Conservation (phyloP, 2,113 vertebrate species). For the Ranitomeya variabilis region DNA sequence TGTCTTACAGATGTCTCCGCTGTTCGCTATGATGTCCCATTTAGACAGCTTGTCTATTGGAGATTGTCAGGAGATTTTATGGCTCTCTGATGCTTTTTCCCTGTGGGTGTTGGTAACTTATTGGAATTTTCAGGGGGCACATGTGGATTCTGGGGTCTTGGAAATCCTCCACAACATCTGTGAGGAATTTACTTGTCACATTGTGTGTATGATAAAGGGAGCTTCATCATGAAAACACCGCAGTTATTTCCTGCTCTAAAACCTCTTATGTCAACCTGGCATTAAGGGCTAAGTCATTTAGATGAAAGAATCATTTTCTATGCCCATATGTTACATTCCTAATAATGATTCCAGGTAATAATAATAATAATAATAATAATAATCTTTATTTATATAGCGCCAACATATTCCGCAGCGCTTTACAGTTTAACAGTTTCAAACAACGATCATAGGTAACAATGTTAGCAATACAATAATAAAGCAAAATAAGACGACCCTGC, state of each 20-base stretch:
- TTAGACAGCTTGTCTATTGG: conserved; percentile 14
- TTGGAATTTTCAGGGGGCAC: conserved; percentile 55
- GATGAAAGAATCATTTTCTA: neutral
- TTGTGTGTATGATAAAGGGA: conserved; percentile 34
- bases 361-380: too few species aligned
- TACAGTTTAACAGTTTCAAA: too few species aligned
- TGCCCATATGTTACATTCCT: neutral
- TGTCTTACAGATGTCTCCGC: neutral
- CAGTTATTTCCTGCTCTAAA: conserved; percentile 48
- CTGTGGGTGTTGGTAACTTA: conserved; percentile 24
- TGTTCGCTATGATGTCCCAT: neutral
- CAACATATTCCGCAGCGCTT: too few species aligned
- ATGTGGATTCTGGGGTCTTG: conserved; percentile 52
- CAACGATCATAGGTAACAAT: too few species aligned
- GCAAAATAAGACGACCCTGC: too few species aligned
- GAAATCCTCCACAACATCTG: conserved; percentile 41
- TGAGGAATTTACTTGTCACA: conserved; percentile 44
- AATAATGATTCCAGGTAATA: neutral
- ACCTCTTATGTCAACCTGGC: conserved; percentile 39
- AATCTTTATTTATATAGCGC: too few species aligned
- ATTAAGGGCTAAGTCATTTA: conserved; percentile 5
- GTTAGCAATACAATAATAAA: too few species aligned
- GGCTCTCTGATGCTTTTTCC: conserved; percentile 32
- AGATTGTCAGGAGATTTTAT: conserved; percentile 16
- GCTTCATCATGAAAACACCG: conserved; percentile 23